A percentile compares a stretch with the other conserved stretches of the same genome.
phyloP scores from a whole-genome alignment of 2,113 vertebrate species.

The Odobenus rosmarus region DNA sequence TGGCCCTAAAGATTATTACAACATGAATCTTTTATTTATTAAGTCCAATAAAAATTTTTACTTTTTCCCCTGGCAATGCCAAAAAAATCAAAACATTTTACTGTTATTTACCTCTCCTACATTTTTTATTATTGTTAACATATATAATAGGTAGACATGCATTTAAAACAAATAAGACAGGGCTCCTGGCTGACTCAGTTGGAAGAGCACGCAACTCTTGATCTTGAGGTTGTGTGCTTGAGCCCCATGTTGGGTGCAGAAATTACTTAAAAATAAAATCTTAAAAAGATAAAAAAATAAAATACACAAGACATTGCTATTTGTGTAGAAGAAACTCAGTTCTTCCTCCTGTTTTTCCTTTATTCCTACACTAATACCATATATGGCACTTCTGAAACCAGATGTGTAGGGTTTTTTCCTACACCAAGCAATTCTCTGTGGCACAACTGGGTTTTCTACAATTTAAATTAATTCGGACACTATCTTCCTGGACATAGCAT shows the following conservation, averaged over 20 bases:
- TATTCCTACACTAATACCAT: background rate
- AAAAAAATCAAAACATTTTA: background rate
- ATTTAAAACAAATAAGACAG: background rate
- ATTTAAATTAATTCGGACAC: background rate
- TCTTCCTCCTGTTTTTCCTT: background rate
- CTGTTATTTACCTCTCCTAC: background rate
- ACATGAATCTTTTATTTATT: background rate
- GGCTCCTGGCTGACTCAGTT: background rate
- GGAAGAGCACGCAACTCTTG: background rate
- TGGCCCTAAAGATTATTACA: background rate
- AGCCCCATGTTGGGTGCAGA: background rate
- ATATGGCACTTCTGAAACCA: background rate
- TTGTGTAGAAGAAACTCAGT: background rate
- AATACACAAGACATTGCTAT: background rate
- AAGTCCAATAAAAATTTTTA: background rate
- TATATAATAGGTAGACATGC: background rate
- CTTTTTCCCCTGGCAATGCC: background rate
- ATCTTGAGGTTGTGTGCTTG: background rate
- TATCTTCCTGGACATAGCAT: background rate
- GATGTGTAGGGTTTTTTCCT: background rate
- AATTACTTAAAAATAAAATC: background rate
- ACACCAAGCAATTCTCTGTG: background rate
- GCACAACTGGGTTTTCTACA: background rate
- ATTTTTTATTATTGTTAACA: background rate
- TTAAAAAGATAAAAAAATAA: background rate